These are phyloP conservation scores for Heteropelma amictum DNA, from an alignment of 2,888 invertebrate genomes.

Conservation along the genomic window DNA sequence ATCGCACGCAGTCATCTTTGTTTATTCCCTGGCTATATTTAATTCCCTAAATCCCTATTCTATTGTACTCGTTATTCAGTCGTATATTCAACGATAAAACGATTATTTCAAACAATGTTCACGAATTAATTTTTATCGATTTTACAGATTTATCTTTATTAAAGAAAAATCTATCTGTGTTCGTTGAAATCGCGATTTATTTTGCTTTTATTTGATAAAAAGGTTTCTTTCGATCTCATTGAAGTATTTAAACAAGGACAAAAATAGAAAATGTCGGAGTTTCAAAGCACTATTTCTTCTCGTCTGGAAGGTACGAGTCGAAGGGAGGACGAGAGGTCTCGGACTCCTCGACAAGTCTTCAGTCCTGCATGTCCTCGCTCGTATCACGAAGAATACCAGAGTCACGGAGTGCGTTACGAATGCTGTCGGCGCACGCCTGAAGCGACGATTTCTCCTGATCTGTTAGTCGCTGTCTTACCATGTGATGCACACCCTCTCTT, in stretches of 20 bases:
- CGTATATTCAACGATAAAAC: too few species aligned
- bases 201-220: background rate
- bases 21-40: background rate
- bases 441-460: constrained; percentile 70
- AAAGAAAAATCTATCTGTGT: background rate
- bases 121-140: background rate
- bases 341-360: constrained; percentile 24
- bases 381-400: constrained; percentile 69
- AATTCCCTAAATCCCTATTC: background rate
- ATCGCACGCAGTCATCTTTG: too few species aligned
- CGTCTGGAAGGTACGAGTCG: constrained; percentile 10
- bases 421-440: constrained; percentile 70
- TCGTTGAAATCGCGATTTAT: background rate
- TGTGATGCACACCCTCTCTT: constrained; percentile 77
- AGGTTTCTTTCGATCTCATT: background rate
- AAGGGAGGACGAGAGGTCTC: constrained; percentile 1
- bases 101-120: too few species aligned
- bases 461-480: constrained; percentile 78
- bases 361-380: constrained; percentile 51
- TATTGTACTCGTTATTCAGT: background rate
- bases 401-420: constrained; percentile 68
- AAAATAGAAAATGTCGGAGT: constrained; percentile 29
- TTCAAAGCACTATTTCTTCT: constrained; percentile 21
- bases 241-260: constrained; percentile 2
- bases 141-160: background rate